Base-by-base conservation (phyloP, 2,888 invertebrate species). In the Hesperia comma region DNA sequence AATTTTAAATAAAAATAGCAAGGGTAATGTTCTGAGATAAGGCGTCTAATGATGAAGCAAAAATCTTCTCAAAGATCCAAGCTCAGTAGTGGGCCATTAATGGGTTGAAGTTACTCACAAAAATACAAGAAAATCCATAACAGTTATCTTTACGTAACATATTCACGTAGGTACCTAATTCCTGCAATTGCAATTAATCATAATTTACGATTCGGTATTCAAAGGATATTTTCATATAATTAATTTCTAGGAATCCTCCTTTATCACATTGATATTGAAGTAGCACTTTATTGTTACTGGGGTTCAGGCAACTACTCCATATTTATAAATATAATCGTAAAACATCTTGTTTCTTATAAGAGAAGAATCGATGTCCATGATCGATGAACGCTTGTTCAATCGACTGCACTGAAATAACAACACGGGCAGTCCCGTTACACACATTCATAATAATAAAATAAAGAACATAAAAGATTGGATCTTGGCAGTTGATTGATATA, bases 371-470 rank as follows among this genome's bases (percentile, higher is more conserved):
- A 49, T 53, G 40, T 51, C 33, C 3, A 21, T 63, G 56, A 63
- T 63, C 56, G 46, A 63, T 56, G 58, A 53, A 43, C 19, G 14
- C 58, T 54, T 54, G 54, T 21, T 49, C 5, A 10, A 33, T 51
- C 17, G 10, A 53, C 33, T 54, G 32, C 17, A 53, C 60, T 40
- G 33, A 66, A 54, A 54, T 54, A 56, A 63, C 54, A 66, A 60
- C 58, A 66, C 43, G 10, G 10, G 14, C 43, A 46, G 21, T 54
- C 53, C 66, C 66, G 66, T 66, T 60, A 66, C 33, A 15, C 14
- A 33, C 21, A 54, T 51, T 41, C 51, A 41, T 15, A 41, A 7
- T 33, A 66, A 54, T 66, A 55, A 61, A 61, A 67, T 56, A 61
- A 67, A 56, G 26, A 49, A 61, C 51, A 26, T 67, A 41, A 67